Evolutionary conservation across 2,113 vertebrate species (phyloP).

Genomic region (Spheniscus mendiculus): DNA sequence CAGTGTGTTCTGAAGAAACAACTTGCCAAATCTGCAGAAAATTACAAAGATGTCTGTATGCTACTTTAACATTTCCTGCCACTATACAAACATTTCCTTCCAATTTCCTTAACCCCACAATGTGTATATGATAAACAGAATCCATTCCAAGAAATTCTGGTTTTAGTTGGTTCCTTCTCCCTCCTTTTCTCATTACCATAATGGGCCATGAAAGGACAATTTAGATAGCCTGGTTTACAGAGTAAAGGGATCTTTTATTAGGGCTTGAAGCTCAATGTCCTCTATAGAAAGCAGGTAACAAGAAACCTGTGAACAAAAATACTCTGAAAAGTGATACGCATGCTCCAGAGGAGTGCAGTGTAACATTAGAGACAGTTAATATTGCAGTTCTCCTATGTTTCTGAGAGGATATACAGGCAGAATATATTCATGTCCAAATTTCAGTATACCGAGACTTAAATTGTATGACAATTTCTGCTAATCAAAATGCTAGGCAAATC

Average conservation of each 20-base stretch:
- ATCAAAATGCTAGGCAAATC: background rate
- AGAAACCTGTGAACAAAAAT: constrained; percentile 4
- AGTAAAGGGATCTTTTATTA: background rate
- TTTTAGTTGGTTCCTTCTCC: background rate
- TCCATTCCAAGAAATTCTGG: background rate
- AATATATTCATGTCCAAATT: background rate
- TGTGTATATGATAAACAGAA: background rate
- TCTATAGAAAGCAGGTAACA: background rate
- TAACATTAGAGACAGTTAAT: background rate
- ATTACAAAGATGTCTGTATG: background rate
- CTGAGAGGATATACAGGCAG: background rate
- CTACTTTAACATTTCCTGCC: background rate
- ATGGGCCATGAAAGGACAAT: background rate
- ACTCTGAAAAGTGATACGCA: background rate
- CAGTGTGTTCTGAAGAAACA: background rate
- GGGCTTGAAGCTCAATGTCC: background rate
- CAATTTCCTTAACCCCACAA: background rate
- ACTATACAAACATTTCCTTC: background rate
- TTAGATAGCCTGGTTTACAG: background rate
- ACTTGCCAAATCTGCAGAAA: constrained; percentile 11
- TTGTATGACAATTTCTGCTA: background rate
- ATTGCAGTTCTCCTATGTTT: background rate
- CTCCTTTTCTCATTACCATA: background rate
- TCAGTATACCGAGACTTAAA: background rate
- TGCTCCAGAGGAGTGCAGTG: background rate